Evolutionary conservation across 1,140 invertebrate genomes (phyloP), one percentile per base, ranked within the genome.

Genomic region (Tetragnatha versicolor): DNA sequence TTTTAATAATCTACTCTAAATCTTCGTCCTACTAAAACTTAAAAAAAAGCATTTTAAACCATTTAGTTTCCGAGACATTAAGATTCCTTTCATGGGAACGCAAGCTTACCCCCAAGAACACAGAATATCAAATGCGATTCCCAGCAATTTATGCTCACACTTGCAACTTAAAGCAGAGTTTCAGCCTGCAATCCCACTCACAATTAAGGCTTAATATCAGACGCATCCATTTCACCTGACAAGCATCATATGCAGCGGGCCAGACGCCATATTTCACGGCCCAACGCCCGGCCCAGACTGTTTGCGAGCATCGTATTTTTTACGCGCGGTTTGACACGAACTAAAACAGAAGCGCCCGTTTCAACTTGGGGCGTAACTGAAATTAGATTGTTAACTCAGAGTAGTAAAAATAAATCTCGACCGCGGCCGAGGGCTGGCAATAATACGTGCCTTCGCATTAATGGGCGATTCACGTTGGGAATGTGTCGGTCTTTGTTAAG

Each of bases 341-440:
- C 42, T 65, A 65, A 39, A 37, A 65, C 73, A 77, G 73, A 53
- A 58, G 31, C 39, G 47, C 66, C 27, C 31, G 42, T 53, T 63
- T 66, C 55, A 65, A 53, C 73, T 66, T 37, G 33, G 61, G 73
- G 73, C 73, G 73, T 77, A 77, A 65, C 73, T 77, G 29, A 47
- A 61, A 77, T 77, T 77, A 77, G 60, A 77, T 77, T 77, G 73
- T 53, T 65, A 77, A 66, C 73, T 53, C 55, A 33, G 20, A 65
- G 61, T 65, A 39, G 60, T 66, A 65, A 66, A 77, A 77, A 77
- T 37, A 77, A 66, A 77, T 39, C 45, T 33, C 42, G 17, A 47
- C 14, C 49, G 47, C 70, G 35, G 70, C 39, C 63, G 70, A 22
- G 55, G 33, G 42, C 6, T 22, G 51, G 70, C 69, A 53, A 55